Conservation (phyloP, 2,113 vertebrate genomes). For the Scomber colias region DNA sequence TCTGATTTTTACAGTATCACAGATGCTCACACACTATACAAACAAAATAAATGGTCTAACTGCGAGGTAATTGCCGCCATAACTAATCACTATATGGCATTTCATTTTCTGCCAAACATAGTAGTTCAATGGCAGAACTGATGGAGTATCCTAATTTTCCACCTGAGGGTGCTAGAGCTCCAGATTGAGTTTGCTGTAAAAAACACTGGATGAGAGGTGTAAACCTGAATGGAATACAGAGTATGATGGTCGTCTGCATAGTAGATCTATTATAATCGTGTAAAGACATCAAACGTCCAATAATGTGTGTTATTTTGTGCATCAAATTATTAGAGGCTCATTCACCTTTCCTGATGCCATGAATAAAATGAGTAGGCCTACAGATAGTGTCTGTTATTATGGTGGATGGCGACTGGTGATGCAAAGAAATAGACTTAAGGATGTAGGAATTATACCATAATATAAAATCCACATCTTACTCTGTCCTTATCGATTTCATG, state of each 20-base stretch:
- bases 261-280: background rate
- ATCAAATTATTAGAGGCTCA: background rate
- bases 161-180: conserved; percentile 69
- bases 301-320: background rate
- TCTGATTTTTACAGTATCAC: background rate
- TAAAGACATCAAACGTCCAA: background rate
- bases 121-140: background rate
- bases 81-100: too few relatives aligned
- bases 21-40: background rate
- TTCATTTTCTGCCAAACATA: background rate
- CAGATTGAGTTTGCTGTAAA: conserved; percentile 26
- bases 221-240: conserved; percentile 43
- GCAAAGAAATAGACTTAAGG: background rate
- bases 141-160: conserved; percentile 20
- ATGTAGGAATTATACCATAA: background rate
- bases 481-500: background rate
- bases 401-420: background rate
- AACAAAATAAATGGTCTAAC: background rate
- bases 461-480: background rate
- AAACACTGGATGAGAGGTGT: background rate
- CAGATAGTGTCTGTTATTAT: background rate
- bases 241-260: background rate
- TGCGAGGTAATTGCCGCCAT: background rate
- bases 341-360: background rate
- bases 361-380: background rate